phyloP scores from a whole-genome alignment of 2,113 vertebrate genomes.

The Eulemur macaco region DNA sequence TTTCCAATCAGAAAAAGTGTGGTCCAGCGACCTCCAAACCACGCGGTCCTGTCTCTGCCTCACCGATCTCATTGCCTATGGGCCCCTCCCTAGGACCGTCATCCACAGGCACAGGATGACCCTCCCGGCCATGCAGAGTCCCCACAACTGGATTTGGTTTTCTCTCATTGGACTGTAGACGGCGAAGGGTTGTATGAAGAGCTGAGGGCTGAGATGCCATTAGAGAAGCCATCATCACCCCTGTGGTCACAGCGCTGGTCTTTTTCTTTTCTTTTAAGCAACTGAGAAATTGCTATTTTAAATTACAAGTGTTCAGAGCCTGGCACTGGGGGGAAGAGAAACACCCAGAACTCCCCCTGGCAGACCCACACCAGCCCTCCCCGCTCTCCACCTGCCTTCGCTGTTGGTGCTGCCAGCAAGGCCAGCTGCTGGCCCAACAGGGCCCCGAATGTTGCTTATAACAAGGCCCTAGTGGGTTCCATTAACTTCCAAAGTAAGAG shows the following conservation, averaged over 20 bases:
- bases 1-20: neutral
- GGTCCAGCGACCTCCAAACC: neutral
- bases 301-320: neutral
- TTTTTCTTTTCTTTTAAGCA: neutral
- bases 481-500: neutral
- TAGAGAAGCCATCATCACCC: neutral
- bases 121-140: neutral
- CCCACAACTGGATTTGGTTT: neutral
- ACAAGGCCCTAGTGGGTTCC: neutral
- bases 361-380: neutral
- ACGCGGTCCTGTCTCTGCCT: rapidly evolving
- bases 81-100: neutral
- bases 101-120: neutral
- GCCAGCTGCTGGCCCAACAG: neutral
- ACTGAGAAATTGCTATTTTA: neutral
- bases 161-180: neutral
- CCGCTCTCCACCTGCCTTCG: neutral
- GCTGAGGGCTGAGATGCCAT: neutral
- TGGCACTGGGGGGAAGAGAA: neutral
- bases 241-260: neutral
- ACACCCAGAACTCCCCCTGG: neutral
- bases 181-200: neutral
- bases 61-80: neutral
- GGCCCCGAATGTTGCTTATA: neutral
- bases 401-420: neutral